Evolutionary conservation across 2,797 vertebrate genomes (phyloP), one percentile per base, ranked within the genome.

Genomic region (Parambassis ranga): DNA sequence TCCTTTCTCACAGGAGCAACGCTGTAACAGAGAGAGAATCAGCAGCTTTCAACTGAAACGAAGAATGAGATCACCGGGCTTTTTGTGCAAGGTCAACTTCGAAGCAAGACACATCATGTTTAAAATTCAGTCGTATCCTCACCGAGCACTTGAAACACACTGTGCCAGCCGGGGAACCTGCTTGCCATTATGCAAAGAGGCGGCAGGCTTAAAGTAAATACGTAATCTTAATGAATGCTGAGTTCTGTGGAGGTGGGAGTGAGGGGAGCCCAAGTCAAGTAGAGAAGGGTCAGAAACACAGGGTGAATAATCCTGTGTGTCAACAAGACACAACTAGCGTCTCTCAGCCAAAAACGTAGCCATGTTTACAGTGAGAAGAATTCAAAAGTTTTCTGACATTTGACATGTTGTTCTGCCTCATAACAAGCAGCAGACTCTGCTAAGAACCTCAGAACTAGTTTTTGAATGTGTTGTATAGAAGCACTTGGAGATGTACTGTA

Each of bases 41-140:
- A 90, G 86, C 87, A 85, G 87, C 85, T 83, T 91, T 90, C 87
- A 88, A 87, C 85, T 90, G 85, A 89, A 91, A 87, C 88, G 75
- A 74, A 86, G 89, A 91, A 92, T 92, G 87, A 92, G 89, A 93
- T 93, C 91, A 92, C 85, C 84, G 83, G 73, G 89, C 83, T 93
- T 92, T 92, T 88, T 88, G 78, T 83, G 81, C 72, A 83, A 92
- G 90, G 92, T 92, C 89, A 92, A 90, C 77, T 76, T 55, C 20
- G 81, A 91, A 83, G 78, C 82, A 78, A 86, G 82, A 75, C 79
- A 71, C 69, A 73, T 72, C 79, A 61, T 77, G 81, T 90, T 93
- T 92, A 88, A 89, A 92, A 91, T 92, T 84, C 89, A 90, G 83
- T 77, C 84, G 85, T 79, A 79, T 87, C 86, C 85, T 78, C 71